Base-by-base conservation (phyloP, 2,888 invertebrate genomes). In the Ochropacha duplaris region DNA sequence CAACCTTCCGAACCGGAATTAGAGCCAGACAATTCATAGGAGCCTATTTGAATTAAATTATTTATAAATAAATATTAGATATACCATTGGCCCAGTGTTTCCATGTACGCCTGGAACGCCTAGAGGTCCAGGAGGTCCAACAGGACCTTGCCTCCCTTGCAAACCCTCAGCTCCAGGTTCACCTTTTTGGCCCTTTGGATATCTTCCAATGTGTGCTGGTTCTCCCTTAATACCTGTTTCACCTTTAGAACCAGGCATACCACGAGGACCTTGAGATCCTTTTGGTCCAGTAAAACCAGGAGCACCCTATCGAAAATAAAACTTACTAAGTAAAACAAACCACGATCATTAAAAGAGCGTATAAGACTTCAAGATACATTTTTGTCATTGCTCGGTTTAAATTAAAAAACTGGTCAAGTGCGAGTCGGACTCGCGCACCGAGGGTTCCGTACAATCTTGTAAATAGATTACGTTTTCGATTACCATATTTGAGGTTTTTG, bases 111-210 rank as follows among this genome's bases (percentile, higher is more conserved):
- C 96, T 31, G 81, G 65, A 22, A 88, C 77, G 12, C 96, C 96
- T 4, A 82, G 70, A n/a, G 88, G 92, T 36, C 96, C 96, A 49
- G 91, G 74, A 0, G 93, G 93, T 3, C 96, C 96, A 5, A 94
- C 94, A 44, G 93, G 87, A 14, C 96, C 96, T 11, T 93, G 88
- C 9, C 89, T 86, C 49, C 97, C 96, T 69, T 92, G 93, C 54
- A 94, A 94, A 50, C 98, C 98, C 73, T 96, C 95, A 44, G 94
- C 86, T 54, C 98, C 97, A 4, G 96, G 95, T 83, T 97, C 97
- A 79, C 98, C 98, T 78, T 98, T 97, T 80, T 97, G 96, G 39
- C 98, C 98, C 83, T 96, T 96, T 0, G 94, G 92, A 68, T 94
- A 94, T 22, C 94, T 92, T 59, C 96, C 95, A 36, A 95, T 94